Base-by-base conservation (phyloP, 2,888 invertebrate species). In the Clanis bilineata region DNA sequence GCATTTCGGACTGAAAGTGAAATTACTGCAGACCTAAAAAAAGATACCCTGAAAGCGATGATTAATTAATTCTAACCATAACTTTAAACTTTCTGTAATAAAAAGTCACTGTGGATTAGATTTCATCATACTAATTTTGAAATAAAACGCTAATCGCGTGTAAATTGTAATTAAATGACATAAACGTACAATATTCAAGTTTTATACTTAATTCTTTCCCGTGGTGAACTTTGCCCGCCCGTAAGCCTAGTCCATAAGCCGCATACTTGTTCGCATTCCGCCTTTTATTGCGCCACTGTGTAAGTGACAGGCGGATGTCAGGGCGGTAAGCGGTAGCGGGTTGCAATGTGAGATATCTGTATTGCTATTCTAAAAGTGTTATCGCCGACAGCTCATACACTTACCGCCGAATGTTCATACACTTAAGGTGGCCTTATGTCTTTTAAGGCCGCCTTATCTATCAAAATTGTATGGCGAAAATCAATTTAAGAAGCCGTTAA, bases 221-320 rank as follows among this genome's bases (percentile, higher is more conserved):
- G 54, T 39, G 56, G 71, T 69, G 67, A 74, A 71, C 68, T 71
- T 65, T 68, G 63, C 73, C 72, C 68, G 64, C 69, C 78, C 78
- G 75, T 69, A 75, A 74, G 74, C 65, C 72, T 63, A 74, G 77
- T 78, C 78, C 74, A 79, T 78, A 76, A 77, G 76, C 69, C 71
- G 79, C 78, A 85, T 86, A 77, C 76, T 79, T 77, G 73, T 63
- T 64, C 77, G 77, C 82, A 81, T 88, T 81, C 87, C 84, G 74
- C 67, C 74, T 82, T 83, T 84, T 88, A 88, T 88, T 88, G 76
- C 81, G 72, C 64, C 62, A 28, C 58, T 68, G 67, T 59, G 5
- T 59, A 68, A 78, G 70, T 12, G 18, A 72, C 28, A 12, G 68
- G 72, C 67, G 66, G 38, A 10, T 5, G 28, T 23, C 15, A 21